These are phyloP conservation scores for Pimpla rufipes DNA, from an alignment of 2,888 invertebrate genomes.

Conservation along the genomic window DNA sequence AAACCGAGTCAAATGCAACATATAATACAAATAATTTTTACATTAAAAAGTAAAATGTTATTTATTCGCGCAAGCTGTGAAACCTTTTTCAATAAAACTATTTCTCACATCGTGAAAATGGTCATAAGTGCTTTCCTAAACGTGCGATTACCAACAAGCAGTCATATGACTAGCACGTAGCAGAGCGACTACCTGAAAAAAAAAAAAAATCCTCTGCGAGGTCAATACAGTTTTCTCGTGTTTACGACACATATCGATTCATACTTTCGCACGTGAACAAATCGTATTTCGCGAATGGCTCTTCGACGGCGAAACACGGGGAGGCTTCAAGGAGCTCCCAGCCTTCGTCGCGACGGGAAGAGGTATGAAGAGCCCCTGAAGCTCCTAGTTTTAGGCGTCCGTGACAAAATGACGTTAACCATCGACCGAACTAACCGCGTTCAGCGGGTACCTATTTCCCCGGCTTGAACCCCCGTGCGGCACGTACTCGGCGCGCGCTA, in stretches of 20 bases:
- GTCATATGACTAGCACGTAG: no score
- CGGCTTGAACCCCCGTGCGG: conserved; percentile 6
- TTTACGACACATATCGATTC: not conserved
- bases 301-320: not conserved
- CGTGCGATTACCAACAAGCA: no score
- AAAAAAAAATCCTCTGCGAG: no score
- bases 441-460: conserved; percentile 34
- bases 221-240: no score
- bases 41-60: no score
- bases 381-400: conserved; percentile 40
- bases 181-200: no score
- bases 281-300: conserved; percentile 9
- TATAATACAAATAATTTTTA: no score
- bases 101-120: no score
- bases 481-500: conserved; percentile 40
- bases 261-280: not conserved
- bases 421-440: conserved; percentile 48
- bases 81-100: no score
- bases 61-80: no score
- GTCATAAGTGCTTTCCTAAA: no score
- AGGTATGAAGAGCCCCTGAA: conserved; percentile 14
- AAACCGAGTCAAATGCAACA: no score
- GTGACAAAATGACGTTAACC: conserved; percentile 58
- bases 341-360: conserved; percentile 23
- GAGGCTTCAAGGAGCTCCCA: conserved; percentile 19